phyloP scores from a whole-genome alignment of 2,888 invertebrate species.

The Cantharis rufa region DNA sequence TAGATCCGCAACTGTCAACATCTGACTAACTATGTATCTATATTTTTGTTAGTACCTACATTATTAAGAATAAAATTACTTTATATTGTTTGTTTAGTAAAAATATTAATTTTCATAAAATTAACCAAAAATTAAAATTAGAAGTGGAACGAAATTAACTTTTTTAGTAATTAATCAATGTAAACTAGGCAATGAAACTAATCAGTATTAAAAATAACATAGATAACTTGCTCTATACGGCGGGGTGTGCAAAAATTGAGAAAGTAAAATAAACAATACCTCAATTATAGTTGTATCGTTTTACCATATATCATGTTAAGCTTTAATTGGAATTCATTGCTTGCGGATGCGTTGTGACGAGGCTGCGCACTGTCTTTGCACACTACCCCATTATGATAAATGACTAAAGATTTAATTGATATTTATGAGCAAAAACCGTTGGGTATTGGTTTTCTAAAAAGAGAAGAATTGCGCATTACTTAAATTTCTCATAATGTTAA shows the following conservation, averaged over 20 bases:
- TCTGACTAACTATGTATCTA: neutral
- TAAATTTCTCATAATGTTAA: neutral
- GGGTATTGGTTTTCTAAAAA: conserved; percentile 24
- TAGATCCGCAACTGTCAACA: neutral
- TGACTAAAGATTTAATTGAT: conserved; percentile 36
- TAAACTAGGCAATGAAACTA: neutral
- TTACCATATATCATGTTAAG: conserved; percentile 35
- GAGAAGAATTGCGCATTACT: conserved; percentile 6
- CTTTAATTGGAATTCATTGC: conserved; percentile 38
- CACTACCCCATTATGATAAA: conserved; percentile 33
- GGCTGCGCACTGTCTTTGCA: conserved; percentile 26
- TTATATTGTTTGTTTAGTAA: neutral
- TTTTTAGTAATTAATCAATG: neutral
- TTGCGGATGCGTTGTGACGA: conserved; percentile 26
- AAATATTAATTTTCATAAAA: neutral
- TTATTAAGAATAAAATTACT: neutral
- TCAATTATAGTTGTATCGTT: conserved; percentile 31
- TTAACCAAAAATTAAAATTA: neutral
- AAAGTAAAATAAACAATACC: conserved; percentile 30
- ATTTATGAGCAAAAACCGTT: conserved; percentile 32
- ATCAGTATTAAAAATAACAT: neutral
- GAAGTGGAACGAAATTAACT: neutral
- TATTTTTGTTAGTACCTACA: neutral
- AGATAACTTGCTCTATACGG: too few species aligned
- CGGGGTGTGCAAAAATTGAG: conserved; percentile 4